Evolutionary conservation across 2,797 vertebrate genomes (phyloP), one percentile per base, ranked within the genome.

Genomic region (Chiroxiphia lanceolata): DNA sequence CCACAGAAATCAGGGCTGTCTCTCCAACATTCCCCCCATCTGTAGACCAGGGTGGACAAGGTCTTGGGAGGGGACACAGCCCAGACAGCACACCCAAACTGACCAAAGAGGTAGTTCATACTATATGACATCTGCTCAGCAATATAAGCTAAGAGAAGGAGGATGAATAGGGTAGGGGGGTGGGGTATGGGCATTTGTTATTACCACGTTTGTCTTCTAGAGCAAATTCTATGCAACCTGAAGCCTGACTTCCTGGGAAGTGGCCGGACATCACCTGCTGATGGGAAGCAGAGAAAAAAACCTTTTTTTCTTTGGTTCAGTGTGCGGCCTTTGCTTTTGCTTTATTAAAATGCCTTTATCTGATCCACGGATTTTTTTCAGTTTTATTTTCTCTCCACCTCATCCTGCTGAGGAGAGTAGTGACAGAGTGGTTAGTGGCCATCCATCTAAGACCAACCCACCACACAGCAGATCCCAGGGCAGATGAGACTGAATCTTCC

Each of bases 251-350:
- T 47, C 10, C 9, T 21, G 9, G 21, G 10, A 64, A 60, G 45
- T 36, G 50, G 13, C 22, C 3, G 1, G 6, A 10, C n/a, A 82
- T 70, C 0, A 0, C n/a, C 9, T 70, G 17, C 12, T 75, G 21
- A 57, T 42, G 12, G 23, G 20, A 78, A 56, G 5, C 3, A 75
- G 51, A 65, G n/a, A 11, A 56, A 38, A 34, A 48, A 79, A 70
- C 10, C 1, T 10, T 72, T 15, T 81, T 72, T 38, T 21, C 6
- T 68, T 68, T 44, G 21, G 13, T 82, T 74, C 47, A n/a, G 3
- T 2, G 2, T 0, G 0, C 0, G 12, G 14, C 4, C n/a, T 81
- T 81, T 63, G n/a, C 1, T 69, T 80, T 81, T 69, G 14, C 13
- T 79, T 63, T 59, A 31, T 75, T 63, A 16, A 78, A n/a, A 4